Conservation (phyloP, 1,140 invertebrate genomes). For the Nymphalis io region DNA sequence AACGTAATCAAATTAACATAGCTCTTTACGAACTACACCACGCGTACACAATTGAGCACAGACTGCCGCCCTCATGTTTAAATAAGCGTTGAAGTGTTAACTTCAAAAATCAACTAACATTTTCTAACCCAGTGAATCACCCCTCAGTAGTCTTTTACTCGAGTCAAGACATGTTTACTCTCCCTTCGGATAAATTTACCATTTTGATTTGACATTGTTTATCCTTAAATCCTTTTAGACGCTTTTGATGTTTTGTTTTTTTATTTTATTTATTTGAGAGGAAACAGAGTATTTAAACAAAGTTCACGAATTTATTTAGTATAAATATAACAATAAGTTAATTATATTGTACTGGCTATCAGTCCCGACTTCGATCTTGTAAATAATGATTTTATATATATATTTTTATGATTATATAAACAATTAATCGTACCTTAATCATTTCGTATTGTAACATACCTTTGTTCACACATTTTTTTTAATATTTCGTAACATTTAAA, state of each 20-base stretch:
- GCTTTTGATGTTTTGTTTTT: slow-evolving; percentile 53
- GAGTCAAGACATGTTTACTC: slow-evolving; percentile 67
- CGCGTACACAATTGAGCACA: slow-evolving; percentile 47
- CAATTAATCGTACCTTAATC: too few relatives aligned
- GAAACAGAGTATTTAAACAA: too few relatives aligned
- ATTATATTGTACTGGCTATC: too few relatives aligned
- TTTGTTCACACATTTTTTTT: too few relatives aligned
- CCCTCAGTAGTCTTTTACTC: slow-evolving; percentile 63
- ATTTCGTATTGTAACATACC: too few relatives aligned
- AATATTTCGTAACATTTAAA: too few relatives aligned
- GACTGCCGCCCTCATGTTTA: slow-evolving; percentile 46
- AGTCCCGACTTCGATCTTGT: too few relatives aligned
- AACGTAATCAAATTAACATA: not conserved
- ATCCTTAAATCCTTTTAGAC: slow-evolving; percentile 63
- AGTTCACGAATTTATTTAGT: too few relatives aligned
- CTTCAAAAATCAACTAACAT: slow-evolving; percentile 80
- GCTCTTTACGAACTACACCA: slow-evolving; percentile 27
- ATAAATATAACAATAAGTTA: too few relatives aligned
- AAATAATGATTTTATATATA: too few relatives aligned
- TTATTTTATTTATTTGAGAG: slow-evolving; percentile 13
- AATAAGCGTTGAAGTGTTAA: slow-evolving; percentile 62
- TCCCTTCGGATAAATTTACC: slow-evolving; percentile 69
- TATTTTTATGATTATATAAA: too few relatives aligned
- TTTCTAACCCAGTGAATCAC: slow-evolving; percentile 74
- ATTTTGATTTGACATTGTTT: slow-evolving; percentile 72